These are phyloP conservation scores for Ctenomys sociabilis DNA, from an alignment of 2,113 vertebrate species.

Conservation along the genomic window DNA sequence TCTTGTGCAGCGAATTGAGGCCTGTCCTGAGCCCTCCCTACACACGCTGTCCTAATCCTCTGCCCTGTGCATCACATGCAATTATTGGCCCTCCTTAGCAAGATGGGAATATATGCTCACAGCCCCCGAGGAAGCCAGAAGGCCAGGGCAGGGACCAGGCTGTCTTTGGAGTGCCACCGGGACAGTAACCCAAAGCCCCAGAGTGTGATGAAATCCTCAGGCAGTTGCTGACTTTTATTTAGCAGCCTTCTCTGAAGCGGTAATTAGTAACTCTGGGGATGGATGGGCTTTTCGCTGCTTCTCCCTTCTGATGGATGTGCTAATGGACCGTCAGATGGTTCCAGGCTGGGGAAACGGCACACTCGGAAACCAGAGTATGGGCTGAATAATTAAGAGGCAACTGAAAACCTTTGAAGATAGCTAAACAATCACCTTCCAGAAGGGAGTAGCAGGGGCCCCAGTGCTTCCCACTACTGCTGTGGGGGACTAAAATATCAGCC, in stretches of 20 bases:
- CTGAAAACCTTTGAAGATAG: neutral
- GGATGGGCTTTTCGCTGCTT: neutral
- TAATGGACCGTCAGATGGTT: neutral
- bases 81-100: accelerated
- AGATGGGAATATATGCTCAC: accelerated
- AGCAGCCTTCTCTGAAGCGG: neutral
- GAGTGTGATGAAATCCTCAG: neutral
- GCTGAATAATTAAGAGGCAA: neutral
- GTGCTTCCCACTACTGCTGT: accelerated
- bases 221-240: neutral
- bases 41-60: accelerated
- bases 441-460: neutral
- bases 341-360: neutral
- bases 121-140: neutral
- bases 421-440: neutral
- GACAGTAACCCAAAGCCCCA: accelerated
- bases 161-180: accelerated
- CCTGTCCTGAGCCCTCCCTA: too few relatives aligned
- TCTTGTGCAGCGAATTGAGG: neutral
- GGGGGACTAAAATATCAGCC: accelerated
- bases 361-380: neutral
- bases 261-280: neutral
- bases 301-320: neutral
- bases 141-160: neutral
- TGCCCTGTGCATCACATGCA: accelerated